Evolutionary conservation across 92 coral and sea anemone genomes (phyloP), one percentile per base, ranked within the genome.

Genomic region (Galaxea fascicularis): DNA sequence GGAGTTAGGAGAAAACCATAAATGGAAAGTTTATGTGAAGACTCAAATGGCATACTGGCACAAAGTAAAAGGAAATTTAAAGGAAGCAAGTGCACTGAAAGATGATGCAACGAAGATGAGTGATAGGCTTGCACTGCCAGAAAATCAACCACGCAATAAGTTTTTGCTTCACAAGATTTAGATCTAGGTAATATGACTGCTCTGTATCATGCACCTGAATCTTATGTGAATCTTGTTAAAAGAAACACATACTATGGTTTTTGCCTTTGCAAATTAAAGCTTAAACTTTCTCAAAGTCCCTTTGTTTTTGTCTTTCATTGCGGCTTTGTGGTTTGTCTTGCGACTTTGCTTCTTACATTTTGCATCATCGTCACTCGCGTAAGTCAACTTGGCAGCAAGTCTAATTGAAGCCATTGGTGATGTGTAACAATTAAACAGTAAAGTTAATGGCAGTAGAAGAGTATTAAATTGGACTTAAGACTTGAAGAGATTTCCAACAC

Each of bases 151-250:
- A 26, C 78, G 63, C 12, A 73, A 73, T 63, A 73, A 73, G 45
- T 73, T 73, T 73, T 17, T 73, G 63, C 78, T 73, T 4, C n/a
- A 73, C 14, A 73, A 73, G 15, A 49, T 73, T 27, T 73, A 22
- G 62, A 15, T 56, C 20, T 3, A 56, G 20, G 62, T 56, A 56
- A 56, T 56, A 10, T 6, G 62, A 56, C 62, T 56, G 22, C 15
- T 56, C 62, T 56, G 62, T 15, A 56, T 56, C 62, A 56, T 56
- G 20, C 62, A 15, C 62, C 62, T 56, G 20, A 10, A 10, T 56
- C n/a, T 10, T 56, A 56, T 56, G 25, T 22, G 1, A 56, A 56
- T 56, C 62, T 56, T 56, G 15, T 10, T 15, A 56, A 56, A 56
- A 56, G n/a, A n/a, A n/a, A n/a, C 62, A 56, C 0, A 6, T 22